phyloP scores from a whole-genome alignment of 2,113 vertebrate genomes.

The Scolopax mira region DNA sequence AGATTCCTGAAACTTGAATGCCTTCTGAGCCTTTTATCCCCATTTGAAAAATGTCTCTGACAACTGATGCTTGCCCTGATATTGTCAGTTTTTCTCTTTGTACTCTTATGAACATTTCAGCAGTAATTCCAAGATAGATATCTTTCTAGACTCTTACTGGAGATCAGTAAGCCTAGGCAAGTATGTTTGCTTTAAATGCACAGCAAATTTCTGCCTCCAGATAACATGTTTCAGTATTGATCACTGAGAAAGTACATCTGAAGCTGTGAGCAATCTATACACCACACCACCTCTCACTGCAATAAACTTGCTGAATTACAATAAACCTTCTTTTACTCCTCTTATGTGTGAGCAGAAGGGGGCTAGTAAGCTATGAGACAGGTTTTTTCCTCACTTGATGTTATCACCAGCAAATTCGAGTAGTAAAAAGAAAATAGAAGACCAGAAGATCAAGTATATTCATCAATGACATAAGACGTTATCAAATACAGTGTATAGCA shows the following conservation, averaged over 20 bases:
- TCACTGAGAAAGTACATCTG: background rate
- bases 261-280: background rate
- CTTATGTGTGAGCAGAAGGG: background rate
- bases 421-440: background rate
- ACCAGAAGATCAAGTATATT: background rate
- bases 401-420: background rate
- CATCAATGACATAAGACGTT: background rate
- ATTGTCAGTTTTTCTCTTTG: constrained; percentile 10
- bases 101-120: constrained; percentile 26
- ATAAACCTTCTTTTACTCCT: background rate
- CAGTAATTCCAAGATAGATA: constrained; percentile 33
- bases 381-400: background rate
- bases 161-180: constrained; percentile 2
- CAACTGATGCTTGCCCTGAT: constrained; percentile 29
- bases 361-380: background rate
- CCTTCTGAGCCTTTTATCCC: constrained; percentile 45
- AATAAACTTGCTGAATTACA: constrained; percentile 4
- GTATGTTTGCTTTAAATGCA: constrained; percentile 30
- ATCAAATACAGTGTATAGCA: background rate
- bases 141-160: constrained; percentile 24
- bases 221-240: constrained; percentile 19
- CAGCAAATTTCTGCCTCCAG: constrained; percentile 27
- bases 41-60: constrained; percentile 5
- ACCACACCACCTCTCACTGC: background rate
- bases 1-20: constrained; percentile 45